Base-by-base conservation (phyloP, 64 coral and sea anemone species). In the Actinia tenebrosa region DNA sequence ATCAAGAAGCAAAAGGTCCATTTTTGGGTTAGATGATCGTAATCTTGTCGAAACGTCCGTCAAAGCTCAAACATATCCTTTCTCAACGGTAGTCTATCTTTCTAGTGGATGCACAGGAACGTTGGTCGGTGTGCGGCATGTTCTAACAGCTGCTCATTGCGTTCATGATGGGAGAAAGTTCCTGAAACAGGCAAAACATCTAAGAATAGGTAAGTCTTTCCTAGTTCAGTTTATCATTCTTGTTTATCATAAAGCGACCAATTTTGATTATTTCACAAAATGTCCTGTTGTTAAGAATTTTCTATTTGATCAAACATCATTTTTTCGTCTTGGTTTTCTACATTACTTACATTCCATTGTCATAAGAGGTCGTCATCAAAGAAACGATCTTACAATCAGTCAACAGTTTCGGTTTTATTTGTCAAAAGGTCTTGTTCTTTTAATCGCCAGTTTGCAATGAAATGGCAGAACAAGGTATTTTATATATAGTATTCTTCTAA, bases 51-150 rank as follows among this genome's bases (percentile, higher is more conserved):
- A 53, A 23, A 72, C 90, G 44, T 92, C 90, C 25, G 71, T 80
- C n/a, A 77, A 83, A 59, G 90, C 90, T 3, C 90, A 92, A 56
- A 87, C n/a, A 43, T 92, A 92, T 84, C 90, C 90, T 2, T 92
- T 68, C 56, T 92, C 85, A 8, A 92, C 90, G 17, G 90, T 86
- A 9, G 85, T 92, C 44, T 87, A 64, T 64, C 80, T 92, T 44
- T 87, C 90, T 72, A 87, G 84, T 86, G 90, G 90, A 68, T 92
- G 90, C 15, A 92, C 90, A 44, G 90, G 90, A n/a, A 92, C 90
- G 47, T 78, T 92, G 60, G 86, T 92, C 10, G 90, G 90, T 44
- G 45, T 66, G 66, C 85, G 75, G 61, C 90, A 92, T 68, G 90
- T 92, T 61, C 79, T 92, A 64, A 92, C 90, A 71, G 90, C 90